Evolutionary conservation across 2,888 invertebrate genomes (phyloP), one percentile per base, ranked within the genome.

Genomic region (Holacanthella duospinosa): DNA sequence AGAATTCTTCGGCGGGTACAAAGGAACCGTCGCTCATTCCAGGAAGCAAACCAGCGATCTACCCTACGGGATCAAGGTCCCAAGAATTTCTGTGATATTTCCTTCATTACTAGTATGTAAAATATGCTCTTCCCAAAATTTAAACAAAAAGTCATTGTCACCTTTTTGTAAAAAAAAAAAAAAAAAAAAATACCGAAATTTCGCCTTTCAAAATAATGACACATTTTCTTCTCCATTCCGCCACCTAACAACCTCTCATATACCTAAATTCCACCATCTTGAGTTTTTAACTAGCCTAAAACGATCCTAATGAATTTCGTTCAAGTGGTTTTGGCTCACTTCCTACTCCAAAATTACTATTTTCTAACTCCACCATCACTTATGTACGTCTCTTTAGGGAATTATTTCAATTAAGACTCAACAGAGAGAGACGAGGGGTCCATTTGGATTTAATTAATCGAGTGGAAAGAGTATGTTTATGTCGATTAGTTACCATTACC

Each of bases 51-150:
- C 66, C 72, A 59, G 70, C 69, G 64, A 71, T 71, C 65, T 68
- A 69, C 62, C 69, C 70, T 66, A 72, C 70, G 36, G 69, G 69
- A 65, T 64, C 66, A 61, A 63, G 68, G 66, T 70, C 69, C 64
- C 69, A 69, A 64, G 72, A 72, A 68, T 72, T 70, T 72, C 72
- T 72, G 72, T 72, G 72, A 72, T 72, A 72, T 64, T 62, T 58
- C 55, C 54, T 48, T 21, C n/a, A n/a, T n/a, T n/a, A n/a, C n/a
- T n/a, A n/a, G n/a, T 48, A 48, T 48, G 48, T 48, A 48, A 48
- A 9, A 16, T 48, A 9, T n/a, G 48, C 12, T 48, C 48, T 48
- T 48, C 48, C 48, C 16, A 36, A n/a, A n/a, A n/a, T n/a, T n/a
- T n/a, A n/a, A n/a, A n/a, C n/a, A n/a, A n/a, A n/a, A n/a, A n/a